phyloP scores from a whole-genome alignment of 64 coral and sea anemone genomes.

The Montipora foliosa region DNA sequence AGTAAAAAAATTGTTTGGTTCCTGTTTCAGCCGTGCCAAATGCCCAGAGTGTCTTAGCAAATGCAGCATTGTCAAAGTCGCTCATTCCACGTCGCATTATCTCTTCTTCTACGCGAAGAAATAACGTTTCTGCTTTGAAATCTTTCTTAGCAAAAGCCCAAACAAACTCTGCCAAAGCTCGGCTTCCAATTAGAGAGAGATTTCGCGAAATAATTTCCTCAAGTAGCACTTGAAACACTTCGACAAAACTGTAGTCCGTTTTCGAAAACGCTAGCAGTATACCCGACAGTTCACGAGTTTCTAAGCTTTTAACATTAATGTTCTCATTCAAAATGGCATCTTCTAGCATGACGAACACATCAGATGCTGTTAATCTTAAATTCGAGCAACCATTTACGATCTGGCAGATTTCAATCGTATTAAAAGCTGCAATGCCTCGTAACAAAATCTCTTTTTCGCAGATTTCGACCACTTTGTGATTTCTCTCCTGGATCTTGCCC shows the following conservation, averaged over 20 bases:
- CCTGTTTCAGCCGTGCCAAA: slow-evolving; percentile 8
- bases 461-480: not conserved
- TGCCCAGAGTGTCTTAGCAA: slow-evolving; percentile 34
- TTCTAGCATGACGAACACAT: not conserved
- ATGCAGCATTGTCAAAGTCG: not conserved
- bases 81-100: not conserved
- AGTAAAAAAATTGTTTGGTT: slow-evolving; percentile 30
- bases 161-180: not conserved
- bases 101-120: slow-evolving; percentile 23
- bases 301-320: not conserved
- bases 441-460: slow-evolving; percentile 19
- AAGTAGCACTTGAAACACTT: slow-evolving; percentile 5
- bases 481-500: slow-evolving; percentile 14
- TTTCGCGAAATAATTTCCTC: slow-evolving; percentile 46
- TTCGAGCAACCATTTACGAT: slow-evolving; percentile 16
- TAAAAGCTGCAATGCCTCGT: slow-evolving; percentile 9
- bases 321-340: slow-evolving; percentile 30
- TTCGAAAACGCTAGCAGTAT: slow-evolving; percentile 9
- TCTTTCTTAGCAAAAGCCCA: slow-evolving; percentile 43
- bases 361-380: not conserved
- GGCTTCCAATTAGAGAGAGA: not conserved
- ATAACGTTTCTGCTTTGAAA: not conserved
- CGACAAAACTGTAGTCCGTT: not conserved
- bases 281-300: slow-evolving; percentile 10
- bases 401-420: not conserved